These are phyloP conservation scores for Vidua chalybeata DNA, from an alignment of 2,113 vertebrate species.

Conservation along the genomic window DNA sequence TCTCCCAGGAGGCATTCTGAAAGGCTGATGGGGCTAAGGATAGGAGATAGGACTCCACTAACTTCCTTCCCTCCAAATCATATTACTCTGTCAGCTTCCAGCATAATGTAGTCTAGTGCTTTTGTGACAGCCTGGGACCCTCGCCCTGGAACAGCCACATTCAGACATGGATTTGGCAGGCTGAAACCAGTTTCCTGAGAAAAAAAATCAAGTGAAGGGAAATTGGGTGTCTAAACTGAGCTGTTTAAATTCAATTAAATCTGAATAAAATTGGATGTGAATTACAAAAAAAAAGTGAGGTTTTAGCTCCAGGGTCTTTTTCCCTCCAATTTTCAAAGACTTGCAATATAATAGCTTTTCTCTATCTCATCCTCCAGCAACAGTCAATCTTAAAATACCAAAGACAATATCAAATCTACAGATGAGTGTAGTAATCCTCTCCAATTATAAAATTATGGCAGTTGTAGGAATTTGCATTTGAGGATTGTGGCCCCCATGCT, in stretches of 20 bases:
- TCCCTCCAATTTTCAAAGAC: not conserved
- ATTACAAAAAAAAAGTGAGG: not conserved
- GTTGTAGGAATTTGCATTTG: not conserved
- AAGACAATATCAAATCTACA: not conserved
- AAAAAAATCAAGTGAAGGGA: not conserved
- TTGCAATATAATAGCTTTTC: not conserved
- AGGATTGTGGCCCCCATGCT: not conserved
- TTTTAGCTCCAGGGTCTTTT: not conserved
- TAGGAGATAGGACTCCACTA: not conserved
- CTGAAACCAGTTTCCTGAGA: not conserved
- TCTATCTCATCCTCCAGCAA: not conserved
- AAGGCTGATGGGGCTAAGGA: not conserved
- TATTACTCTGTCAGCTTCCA: not conserved
- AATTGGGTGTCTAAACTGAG: not conserved
- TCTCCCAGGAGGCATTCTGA: not conserved
- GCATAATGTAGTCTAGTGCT: not conserved
- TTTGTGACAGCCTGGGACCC: not conserved
- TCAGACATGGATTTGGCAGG: not conserved
- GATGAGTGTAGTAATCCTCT: not conserved
- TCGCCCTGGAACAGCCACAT: not conserved
- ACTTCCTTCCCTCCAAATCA: not conserved
- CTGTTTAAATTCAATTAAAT: not conserved
- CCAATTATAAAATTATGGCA: not conserved
- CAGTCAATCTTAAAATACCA: not conserved
- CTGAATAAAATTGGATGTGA: not conserved